Evolutionary conservation across 2,888 invertebrate species (phyloP).

Genomic region (Gasteruption jaculator): DNA sequence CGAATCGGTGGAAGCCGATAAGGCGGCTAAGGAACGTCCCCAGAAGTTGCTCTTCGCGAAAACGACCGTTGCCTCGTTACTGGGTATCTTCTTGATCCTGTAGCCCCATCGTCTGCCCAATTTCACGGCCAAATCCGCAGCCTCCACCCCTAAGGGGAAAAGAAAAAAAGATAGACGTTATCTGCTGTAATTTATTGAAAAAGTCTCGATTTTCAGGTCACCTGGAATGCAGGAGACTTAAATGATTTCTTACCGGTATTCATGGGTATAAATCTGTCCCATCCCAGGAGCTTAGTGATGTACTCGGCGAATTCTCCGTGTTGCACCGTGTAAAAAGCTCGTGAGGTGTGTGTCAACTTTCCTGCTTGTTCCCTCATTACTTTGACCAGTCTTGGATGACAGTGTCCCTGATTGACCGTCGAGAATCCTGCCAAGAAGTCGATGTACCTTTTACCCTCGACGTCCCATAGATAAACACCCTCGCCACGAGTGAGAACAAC

Average conservation of each 20-base stretch:
- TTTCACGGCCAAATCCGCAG: slow-evolving; percentile 75
- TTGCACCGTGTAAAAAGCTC: slow-evolving; percentile 71
- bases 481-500: slow-evolving; percentile 64
- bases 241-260: slow-evolving; percentile 61
- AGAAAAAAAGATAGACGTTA: slow-evolving; percentile 4
- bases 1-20: slow-evolving; percentile 75
- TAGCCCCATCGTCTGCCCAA: slow-evolving; percentile 81
- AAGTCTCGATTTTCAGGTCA: too few relatives aligned
- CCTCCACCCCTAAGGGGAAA: slow-evolving; percentile 64
- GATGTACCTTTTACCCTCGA: slow-evolving; percentile 71
- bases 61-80: slow-evolving; percentile 65
- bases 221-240: neutral
- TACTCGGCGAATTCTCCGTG: slow-evolving; percentile 73
- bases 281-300: slow-evolving; percentile 67
- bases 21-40: slow-evolving; percentile 76
- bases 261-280: slow-evolving; percentile 77
- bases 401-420: slow-evolving; percentile 78
- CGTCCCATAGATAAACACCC: slow-evolving; percentile 76
- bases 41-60: slow-evolving; percentile 80
- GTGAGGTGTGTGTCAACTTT: slow-evolving; percentile 67
- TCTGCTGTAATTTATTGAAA: neutral
- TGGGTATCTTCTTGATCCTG: slow-evolving; percentile 66
- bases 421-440: slow-evolving; percentile 80
- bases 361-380: slow-evolving; percentile 59
- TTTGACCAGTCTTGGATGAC: slow-evolving; percentile 67